Conservation (phyloP, 2,113 vertebrate species). For the Callaeas wilsoni region DNA sequence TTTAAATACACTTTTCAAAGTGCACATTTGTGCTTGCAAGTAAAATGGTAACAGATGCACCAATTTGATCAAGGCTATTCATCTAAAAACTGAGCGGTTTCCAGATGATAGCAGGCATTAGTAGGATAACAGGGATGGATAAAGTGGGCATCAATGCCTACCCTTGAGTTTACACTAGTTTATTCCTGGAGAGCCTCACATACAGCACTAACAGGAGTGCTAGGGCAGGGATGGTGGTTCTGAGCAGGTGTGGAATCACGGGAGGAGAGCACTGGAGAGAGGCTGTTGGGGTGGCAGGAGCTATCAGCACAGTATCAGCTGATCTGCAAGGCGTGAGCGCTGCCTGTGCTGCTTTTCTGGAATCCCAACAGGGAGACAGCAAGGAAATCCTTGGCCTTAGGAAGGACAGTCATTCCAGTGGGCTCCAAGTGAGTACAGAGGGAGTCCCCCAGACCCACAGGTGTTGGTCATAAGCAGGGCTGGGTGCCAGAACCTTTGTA, state of each 20-base stretch:
- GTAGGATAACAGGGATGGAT: not conserved
- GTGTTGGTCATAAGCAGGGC: accelerated
- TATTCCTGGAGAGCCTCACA: not conserved
- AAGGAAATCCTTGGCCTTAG: not conserved
- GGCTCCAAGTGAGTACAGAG: no score
- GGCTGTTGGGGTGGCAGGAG: not conserved
- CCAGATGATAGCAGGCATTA: not conserved
- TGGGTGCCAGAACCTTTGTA: accelerated
- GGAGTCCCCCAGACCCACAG: not conserved
- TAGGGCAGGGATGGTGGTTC: not conserved
- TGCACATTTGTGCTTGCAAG: not conserved
- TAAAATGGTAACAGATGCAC: constrained; percentile 3
- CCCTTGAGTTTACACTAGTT: not conserved
- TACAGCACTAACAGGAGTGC: no score
- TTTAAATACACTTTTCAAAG: constrained; percentile 26
- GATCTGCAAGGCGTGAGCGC: not conserved
- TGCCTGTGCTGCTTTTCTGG: accelerated
- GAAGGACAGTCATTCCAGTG: no score
- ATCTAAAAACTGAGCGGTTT: not conserved
- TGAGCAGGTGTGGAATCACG: accelerated
- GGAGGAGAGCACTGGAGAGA: not conserved
- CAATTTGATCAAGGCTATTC: not conserved
- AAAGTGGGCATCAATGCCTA: not conserved
- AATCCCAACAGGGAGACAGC: not conserved
- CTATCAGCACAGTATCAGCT: accelerated